A percentile compares a stretch with the other conserved stretches of the same genome.
Evolutionary conservation across 2,113 vertebrate genomes (phyloP).

Genomic region (Saguinus midas): DNA sequence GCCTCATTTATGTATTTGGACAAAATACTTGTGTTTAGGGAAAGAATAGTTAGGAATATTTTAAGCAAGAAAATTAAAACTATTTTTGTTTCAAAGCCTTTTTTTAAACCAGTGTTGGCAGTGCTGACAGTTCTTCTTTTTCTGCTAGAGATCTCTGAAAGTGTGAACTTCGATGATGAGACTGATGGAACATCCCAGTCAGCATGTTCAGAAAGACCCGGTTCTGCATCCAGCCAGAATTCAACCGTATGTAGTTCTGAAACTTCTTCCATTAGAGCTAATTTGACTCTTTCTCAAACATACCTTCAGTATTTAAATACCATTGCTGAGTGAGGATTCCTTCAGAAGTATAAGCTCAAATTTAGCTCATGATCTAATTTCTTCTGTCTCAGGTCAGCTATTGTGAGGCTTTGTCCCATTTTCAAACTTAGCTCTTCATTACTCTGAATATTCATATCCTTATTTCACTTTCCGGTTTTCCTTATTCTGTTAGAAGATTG

Average conservation of each 20-base stretch:
- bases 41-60: conserved; percentile 30
- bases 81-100: not conserved
- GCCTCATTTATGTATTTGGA: not conserved
- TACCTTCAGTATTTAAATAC: not conserved
- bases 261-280: not conserved
- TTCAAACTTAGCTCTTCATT: not conserved
- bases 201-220: conserved; percentile 83
- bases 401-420: not conserved
- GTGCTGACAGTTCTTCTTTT: conserved; percentile 23
- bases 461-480: not conserved
- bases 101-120: not conserved
- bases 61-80: conserved; percentile 4
- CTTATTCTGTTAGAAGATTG: not conserved
- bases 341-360: not conserved
- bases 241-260: conserved; percentile 86
- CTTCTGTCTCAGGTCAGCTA: not conserved
- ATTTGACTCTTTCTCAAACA: not conserved
- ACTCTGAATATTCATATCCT: not conserved
- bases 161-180: conserved; percentile 95
- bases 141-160: conserved; percentile 90
- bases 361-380: not conserved
- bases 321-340: not conserved
- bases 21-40: not conserved
- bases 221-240: conserved; percentile 88
- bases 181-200: conserved; percentile 86